Conservation (phyloP, 2,113 vertebrate genomes). For the Neopipo cinnamomea region DNA sequence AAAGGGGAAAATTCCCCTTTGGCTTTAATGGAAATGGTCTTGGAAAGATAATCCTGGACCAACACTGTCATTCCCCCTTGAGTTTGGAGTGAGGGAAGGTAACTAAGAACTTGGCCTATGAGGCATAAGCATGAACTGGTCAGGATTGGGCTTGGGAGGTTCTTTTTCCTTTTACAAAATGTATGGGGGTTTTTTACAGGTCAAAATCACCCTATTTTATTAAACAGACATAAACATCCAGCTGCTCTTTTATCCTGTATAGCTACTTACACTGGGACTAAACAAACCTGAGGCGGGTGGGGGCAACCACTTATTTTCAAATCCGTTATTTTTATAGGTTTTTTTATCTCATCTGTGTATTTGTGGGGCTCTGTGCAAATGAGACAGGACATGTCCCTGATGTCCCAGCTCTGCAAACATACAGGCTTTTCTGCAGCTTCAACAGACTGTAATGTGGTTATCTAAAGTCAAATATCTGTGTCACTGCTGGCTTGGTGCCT, state of each 20-base stretch:
- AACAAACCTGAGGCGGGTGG: neutral
- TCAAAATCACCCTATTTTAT: neutral
- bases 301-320: neutral
- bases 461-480: neutral
- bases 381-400: neutral
- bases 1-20: neutral
- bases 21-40: neutral
- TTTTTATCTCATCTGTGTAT: neutral
- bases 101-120: neutral
- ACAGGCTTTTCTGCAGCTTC: neutral
- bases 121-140: neutral
- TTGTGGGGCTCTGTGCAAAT: neutral
- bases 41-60: neutral
- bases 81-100: neutral
- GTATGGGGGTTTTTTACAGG: neutral
- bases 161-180: neutral
- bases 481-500: neutral
- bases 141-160: neutral
- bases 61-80: rapidly evolving
- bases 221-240: neutral
- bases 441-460: neutral
- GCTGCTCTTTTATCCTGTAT: neutral
- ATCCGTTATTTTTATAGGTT: neutral
- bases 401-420: neutral
- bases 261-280: neutral